Percentiles rank a stretch among this genome's conserved stretches.
Conservation (phyloP, 2,113 vertebrate genomes). For the Rhinogobius similis region DNA sequence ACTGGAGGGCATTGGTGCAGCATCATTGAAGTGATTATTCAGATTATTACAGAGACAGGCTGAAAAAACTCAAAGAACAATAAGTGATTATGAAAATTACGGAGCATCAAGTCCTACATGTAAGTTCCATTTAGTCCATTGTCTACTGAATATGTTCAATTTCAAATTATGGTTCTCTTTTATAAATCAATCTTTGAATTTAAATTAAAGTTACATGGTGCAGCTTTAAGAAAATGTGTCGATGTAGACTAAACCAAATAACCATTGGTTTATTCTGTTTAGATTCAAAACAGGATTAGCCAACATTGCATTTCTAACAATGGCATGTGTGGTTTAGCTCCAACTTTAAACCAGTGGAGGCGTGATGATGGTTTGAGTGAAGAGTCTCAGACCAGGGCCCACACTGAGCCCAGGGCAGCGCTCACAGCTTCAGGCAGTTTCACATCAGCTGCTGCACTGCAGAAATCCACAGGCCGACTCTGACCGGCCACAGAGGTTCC, state of each 20-base stretch:
- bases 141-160: no score
- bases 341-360: neutral
- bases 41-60: no score
- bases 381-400: conserved; percentile 6
- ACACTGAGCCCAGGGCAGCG: conserved; percentile 6
- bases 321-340: neutral
- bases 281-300: neutral
- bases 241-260: neutral
- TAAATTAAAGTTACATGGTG: neutral
- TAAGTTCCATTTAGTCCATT: no score
- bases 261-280: neutral
- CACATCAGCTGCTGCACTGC: conserved; percentile 39
- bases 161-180: no score
- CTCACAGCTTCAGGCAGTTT: conserved; percentile 15
- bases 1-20: no score
- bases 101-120: no score
- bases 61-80: no score
- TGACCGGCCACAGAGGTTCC: neutral
- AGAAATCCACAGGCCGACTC: conserved; percentile 14
- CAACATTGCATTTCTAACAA: neutral
- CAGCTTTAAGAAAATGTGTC: neutral
- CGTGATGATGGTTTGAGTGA: neutral
- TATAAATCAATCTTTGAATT: neutral
- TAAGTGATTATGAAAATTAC: no score
- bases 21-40: no score